phyloP scores from a whole-genome alignment of 2,113 vertebrate species.

The Xyliphius kryptos region DNA sequence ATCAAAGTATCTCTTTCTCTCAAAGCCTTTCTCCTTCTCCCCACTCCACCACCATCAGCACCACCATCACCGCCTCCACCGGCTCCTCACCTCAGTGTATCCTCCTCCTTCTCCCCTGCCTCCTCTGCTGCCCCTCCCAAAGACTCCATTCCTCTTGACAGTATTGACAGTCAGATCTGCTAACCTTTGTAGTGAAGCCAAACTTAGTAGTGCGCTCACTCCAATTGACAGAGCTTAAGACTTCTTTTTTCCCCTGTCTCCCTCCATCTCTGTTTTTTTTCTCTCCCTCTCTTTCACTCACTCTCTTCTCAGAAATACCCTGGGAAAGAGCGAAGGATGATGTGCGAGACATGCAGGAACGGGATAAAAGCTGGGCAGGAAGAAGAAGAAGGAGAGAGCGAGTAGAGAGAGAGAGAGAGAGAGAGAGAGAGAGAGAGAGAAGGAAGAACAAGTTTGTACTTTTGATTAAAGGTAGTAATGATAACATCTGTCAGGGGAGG shows the following conservation, averaged over 20 bases:
- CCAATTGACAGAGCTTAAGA: slow-evolving; percentile 82
- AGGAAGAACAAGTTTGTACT: slow-evolving; percentile 71
- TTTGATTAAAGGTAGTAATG: slow-evolving; percentile 86
- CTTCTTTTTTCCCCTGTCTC: slow-evolving; percentile 56
- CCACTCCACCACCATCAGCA: slow-evolving; percentile 36
- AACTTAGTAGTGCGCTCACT: slow-evolving; percentile 90
- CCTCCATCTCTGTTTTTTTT: slow-evolving; percentile 46
- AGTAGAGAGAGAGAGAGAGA: slow-evolving; percentile 14
- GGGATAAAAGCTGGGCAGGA: slow-evolving; percentile 61
- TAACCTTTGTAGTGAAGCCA: slow-evolving; percentile 99
- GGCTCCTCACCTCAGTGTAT: slow-evolving; percentile 44
- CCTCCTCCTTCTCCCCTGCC: slow-evolving; percentile 53
- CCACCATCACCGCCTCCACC: slow-evolving; percentile 37
- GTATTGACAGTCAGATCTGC: slow-evolving; percentile 99
- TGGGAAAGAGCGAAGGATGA: slow-evolving; percentile 66
- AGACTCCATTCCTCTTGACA: slow-evolving; percentile 80
- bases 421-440: slow-evolving; percentile 16
- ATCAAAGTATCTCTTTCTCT: slow-evolving; percentile 99
- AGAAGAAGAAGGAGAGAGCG: slow-evolving; percentile 32
- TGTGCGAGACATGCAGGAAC: slow-evolving; percentile 54
- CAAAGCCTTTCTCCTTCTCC: slow-evolving; percentile 74
- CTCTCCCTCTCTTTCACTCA: slow-evolving; percentile 43
- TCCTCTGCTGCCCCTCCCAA: slow-evolving; percentile 54
- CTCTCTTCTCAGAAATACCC: slow-evolving; percentile 60
- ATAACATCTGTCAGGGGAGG: slow-evolving; percentile 82